Base-by-base conservation (phyloP, 2,113 vertebrate species). In the Cathartes aura region DNA sequence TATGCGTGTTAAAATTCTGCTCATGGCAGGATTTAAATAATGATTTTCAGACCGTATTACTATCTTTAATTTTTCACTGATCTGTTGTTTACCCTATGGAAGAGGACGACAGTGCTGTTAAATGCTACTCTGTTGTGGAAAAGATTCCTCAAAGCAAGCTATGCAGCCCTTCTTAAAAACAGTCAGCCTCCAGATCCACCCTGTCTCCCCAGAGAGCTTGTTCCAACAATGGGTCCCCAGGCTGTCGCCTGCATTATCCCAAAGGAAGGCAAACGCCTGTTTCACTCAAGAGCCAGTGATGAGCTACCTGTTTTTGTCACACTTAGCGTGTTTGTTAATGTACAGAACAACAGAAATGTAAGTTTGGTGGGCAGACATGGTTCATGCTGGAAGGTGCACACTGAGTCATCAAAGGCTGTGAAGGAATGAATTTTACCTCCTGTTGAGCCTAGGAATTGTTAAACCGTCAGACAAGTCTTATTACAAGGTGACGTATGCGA, bases 121-220 rank as follows among this genome's bases (percentile, higher is more conserved):
- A 87, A 50, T 32, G 22, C 17, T 55, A 47, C 20, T 26, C 8
- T 50, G 21, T 5, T 45, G 13, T 14, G 30, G 52, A 74, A 73
- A 84, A 14, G 5, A 40, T 74, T 78, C 32, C 24, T 78, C 56
- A 55, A 36, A 86, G 14, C 12, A 86, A 89, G 24, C 7, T 78
- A 11, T 38, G 10, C 30, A 70, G 53, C 34, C 21, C n/a, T 86
- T 85, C 18, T 30, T 75, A 53, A 53, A 48, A 22, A 14, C 8
- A 59, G 32, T 45, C 84, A 63, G 36, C 34, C 34, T 85, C 27
- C 55, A 68, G 11, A 29, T 48, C 27, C 26, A 67, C 18, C 32
- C 21, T 2, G 2, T 48, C 26, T 73, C 32, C 64, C 4, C 0
- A 1, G 18, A 21, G 50, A 62, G 5, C 4, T 78, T 59, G 11